Evolutionary conservation across 2,888 invertebrate genomes (phyloP), one percentile per base, ranked within the genome.

Genomic region (Aphelenchoides bicaudatus): DNA sequence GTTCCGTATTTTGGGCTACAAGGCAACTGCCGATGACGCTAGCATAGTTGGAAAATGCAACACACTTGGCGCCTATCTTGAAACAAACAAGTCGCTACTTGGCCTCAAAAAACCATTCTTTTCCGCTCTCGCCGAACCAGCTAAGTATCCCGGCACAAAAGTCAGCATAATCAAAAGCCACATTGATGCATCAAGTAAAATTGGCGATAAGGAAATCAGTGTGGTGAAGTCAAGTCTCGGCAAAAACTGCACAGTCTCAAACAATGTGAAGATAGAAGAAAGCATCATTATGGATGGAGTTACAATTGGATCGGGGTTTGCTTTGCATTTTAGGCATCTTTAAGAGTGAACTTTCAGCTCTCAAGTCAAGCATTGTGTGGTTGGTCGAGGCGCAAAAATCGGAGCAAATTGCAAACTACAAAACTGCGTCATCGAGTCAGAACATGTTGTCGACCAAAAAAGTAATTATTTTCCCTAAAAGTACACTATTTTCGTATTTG

Each of bases 401-500:
- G 72, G 70, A 27, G 68, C 70, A 3, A 63, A 67, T 28, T 64
- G 64, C 1, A 62, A 69, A 30, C 50, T 73, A 10, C 61, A 56
- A 19, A 67, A 70, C 38, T 68, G 67, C 28, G 69, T 73, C 25
- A 65, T 73, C 2, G 56, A 62, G 1, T 73, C 68, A 29, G 77
- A 74, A 25, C 80, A 81, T 63, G 74, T 61, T 50, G 69, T 81
- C 10, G 59, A 69, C 28, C 66, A 78, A 16, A 78, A 76, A 72
- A 47, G 69, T 69, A 30, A 16, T 56, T n/a, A n/a, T n/a, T n/a
- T n/a, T n/a, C n/a, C 10, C 19, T 43, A 6, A 34, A 34, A 13
- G 13, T 13, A 34, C 13, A 16, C 13, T 13, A 34, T 13, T 47
- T 38, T 61, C 2, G 23, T 25, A 23, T 52, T 64, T 61, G 61